Base-by-base conservation (phyloP, 2,113 vertebrate species). In the Scalopus aquaticus region DNA sequence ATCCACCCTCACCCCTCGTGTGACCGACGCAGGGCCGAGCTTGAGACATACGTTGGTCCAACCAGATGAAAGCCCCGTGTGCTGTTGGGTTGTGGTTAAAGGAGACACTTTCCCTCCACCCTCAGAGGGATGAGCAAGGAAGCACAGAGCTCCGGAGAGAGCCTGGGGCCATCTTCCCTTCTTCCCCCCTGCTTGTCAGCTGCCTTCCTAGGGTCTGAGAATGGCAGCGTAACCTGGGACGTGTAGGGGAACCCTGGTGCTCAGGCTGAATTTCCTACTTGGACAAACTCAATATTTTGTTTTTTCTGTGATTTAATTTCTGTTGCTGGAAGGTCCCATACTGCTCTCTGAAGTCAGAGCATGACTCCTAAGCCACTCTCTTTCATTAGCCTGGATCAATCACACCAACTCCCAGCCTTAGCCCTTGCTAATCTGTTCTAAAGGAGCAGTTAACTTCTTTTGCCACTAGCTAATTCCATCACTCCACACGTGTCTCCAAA, bases 351-450 rank as follows among this genome's bases (percentile, higher is more conserved):
- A 73, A n/a, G 30, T 49, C 44, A 54, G 54, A 20, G 15, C 35
- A 1, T 5, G 82, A 9, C 28, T 37, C 32, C 26, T 6, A 39
- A 80, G 60, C 19, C 60, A 9, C 37, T 5, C 44, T 26, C 72
- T 12, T 5, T 42, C 35, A 0, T 32, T 10, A 37, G 24, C 22
- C 12, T 3, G 22, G 10, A 7, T 24, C 58, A 9, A 42, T 42
- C 9, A 9, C 24, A 5, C 0, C 0, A 15, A 28, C 37, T 17
- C 24, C 12, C 42, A n/a, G 30, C n/a, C 11, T n/a, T 64, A 4
- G n/a, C 2, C 5, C 28, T 9, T 10, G 24, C 65, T 20, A 2
- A 51, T 60, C 79, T 37, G 1, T 64, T 11, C 89, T n/a, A 24
- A 82, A 22, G n/a, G 39, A 10, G 9, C 0, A 17, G 13, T 30